A percentile compares a stretch with the other conserved stretches of the same genome.
These are phyloP conservation scores for Emydura subglobosa DNA, from an alignment of 2,113 vertebrate genomes.

Conservation along the genomic window DNA sequence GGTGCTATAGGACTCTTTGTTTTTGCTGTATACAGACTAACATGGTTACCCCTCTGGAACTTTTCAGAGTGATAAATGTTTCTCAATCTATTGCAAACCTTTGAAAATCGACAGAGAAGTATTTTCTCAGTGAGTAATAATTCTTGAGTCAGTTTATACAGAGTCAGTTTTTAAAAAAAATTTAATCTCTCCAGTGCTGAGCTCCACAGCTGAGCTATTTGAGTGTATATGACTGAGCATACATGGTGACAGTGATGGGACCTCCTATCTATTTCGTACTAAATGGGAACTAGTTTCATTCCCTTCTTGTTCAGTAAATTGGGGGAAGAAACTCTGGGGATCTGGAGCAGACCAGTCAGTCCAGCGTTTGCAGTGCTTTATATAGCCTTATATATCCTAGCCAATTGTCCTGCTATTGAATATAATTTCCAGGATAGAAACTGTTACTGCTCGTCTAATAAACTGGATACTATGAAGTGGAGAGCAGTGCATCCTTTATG, in stretches of 20 bases:
- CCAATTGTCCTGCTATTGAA: slow-evolving; percentile 6
- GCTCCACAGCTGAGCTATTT: background rate
- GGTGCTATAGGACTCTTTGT: no score
- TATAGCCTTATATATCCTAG: background rate
- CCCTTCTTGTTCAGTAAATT: slow-evolving; percentile 15
- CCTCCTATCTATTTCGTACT: background rate
- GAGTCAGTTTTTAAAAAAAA: background rate
- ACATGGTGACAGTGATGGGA: background rate
- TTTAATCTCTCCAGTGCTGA: background rate
- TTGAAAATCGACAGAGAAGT: background rate
- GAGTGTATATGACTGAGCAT: background rate
- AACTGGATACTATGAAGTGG: slow-evolving; percentile 3
- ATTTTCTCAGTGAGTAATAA: background rate
- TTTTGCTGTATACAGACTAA: no score
- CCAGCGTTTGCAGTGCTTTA: background rate
- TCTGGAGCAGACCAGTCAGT: slow-evolving; percentile 21
- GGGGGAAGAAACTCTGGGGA: background rate
- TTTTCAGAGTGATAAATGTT: no score
- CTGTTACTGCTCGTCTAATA: background rate
- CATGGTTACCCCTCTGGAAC: no score
- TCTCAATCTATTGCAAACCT: background rate
- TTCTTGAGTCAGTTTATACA: background rate
- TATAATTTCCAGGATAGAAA: background rate
- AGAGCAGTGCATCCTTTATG: slow-evolving; percentile 8
- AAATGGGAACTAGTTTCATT: background rate